Evolutionary conservation across 2,888 invertebrate species (phyloP).

Genomic region (Steromphala cineraria): DNA sequence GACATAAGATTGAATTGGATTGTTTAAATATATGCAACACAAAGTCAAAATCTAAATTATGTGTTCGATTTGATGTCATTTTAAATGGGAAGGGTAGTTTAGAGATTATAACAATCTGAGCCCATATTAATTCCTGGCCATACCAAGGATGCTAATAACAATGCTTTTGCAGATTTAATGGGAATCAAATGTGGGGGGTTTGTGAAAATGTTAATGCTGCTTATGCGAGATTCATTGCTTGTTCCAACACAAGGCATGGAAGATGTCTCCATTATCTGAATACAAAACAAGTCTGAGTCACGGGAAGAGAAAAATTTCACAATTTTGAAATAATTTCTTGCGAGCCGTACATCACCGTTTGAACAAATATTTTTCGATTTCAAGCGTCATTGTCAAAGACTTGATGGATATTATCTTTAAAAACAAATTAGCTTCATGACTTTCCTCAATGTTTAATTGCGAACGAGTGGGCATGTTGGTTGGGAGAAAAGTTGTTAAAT

Average conservation of each 20-base stretch:
- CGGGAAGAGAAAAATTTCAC: neutral
- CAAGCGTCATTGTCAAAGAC: neutral
- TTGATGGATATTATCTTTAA: constrained; percentile 1
- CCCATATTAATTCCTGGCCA: too few relatives aligned
- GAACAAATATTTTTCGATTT: constrained; percentile 2
- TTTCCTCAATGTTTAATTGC: neutral
- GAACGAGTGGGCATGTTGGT: neutral
- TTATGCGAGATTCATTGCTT: neutral
- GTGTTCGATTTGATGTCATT: too few relatives aligned
- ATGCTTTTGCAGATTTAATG: neutral
- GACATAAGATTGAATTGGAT: too few relatives aligned
- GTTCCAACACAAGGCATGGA: neutral
- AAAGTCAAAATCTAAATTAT: too few relatives aligned
- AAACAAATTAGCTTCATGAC: neutral
- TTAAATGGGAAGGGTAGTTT: too few relatives aligned
- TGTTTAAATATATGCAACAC: too few relatives aligned
- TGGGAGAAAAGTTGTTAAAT: neutral
- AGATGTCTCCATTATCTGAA: neutral
- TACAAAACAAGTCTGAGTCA: neutral
- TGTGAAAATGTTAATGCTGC: neutral
- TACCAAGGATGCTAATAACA: too few relatives aligned
- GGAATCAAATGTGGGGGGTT: neutral
- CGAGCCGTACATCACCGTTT: neutral
- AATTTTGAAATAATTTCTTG: neutral
- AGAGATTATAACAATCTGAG: too few relatives aligned